A percentile compares a stretch with the other conserved stretches of the same genome.
These are phyloP conservation scores for Climacteris rufus DNA, from an alignment of 2,113 vertebrate species.

Conservation along the genomic window DNA sequence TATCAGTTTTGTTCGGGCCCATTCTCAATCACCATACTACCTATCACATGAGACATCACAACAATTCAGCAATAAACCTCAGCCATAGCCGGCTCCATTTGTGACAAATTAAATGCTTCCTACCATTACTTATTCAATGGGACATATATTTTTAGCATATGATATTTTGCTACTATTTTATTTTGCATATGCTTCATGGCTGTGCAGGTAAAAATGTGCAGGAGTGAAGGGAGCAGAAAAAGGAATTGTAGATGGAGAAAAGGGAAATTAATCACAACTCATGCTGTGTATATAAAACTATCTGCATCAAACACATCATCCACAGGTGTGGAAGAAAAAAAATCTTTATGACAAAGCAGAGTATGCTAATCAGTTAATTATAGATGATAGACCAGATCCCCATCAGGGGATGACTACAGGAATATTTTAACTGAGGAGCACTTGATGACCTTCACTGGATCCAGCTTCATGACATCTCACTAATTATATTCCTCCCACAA, in stretches of 20 bases:
- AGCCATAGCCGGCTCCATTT: neutral
- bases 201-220: neutral
- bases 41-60: neutral
- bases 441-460: neutral
- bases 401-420: neutral
- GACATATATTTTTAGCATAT: neutral
- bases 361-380: conserved; percentile 2
- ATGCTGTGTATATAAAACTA: neutral
- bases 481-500: conserved; percentile 1
- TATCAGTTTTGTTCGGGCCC: neutral
- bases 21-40: neutral
- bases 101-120: neutral
- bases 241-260: neutral
- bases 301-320: neutral
- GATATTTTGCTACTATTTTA: neutral
- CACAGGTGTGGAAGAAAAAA: neutral
- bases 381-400: neutral
- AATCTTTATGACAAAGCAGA: neutral
- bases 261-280: neutral
- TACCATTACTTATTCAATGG: neutral
- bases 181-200: neutral
- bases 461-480: neutral
- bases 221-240: neutral
- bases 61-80: neutral
- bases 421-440: neutral